Base-by-base conservation (phyloP, 2,113 vertebrate genomes). In the Emydocephalus ijimae region DNA sequence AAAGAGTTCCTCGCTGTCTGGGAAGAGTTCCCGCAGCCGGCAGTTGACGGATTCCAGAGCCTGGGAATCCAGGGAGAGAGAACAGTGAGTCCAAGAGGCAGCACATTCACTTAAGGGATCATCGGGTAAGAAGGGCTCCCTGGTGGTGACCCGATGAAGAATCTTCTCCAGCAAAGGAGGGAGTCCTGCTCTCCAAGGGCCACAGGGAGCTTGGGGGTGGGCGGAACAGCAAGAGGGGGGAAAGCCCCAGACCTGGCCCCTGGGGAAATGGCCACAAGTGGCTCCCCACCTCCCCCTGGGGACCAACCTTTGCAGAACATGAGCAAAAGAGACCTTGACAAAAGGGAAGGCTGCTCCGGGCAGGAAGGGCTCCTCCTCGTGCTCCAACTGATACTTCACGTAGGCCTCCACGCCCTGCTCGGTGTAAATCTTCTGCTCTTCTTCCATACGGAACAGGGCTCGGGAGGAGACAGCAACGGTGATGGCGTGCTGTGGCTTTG, bases 291-390 rank as follows among this genome's bases (percentile, higher is more conserved):
- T 5, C 29, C n/a, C 29, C 5, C 29, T 15, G 29, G 5, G 29
- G 64, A 15, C 12, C 69, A 8, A 3, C 6, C 9, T 39, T 9
- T 39, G 18, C 74, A 39, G 69, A 74, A 20, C 0, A 15, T 20
- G 18, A 43, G 9, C 26, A 23, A 45, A 45, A 43, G 11, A 48
- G 20, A 99, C 99, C 98, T 99, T 99, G 95, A 99, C 98, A 0
- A 99, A 99, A 59, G 99, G 98, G 96, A 99, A 99, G 91, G 99
- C 99, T 0, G 99, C 98, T 74, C 99, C 99, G 0, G 99, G 98
- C 1, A 97, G 96, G 94, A 99, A 98, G 15, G 99, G 98, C 95
- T 99, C 98, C 0, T 96, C 98, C 97, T 99, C 99, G 0, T 99
- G 99, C 87, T 99, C 98, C 96, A 98, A 97, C 96, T 99, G 99